Conservation (phyloP, 2,797 vertebrate genomes). For the Delichon dasypus region DNA sequence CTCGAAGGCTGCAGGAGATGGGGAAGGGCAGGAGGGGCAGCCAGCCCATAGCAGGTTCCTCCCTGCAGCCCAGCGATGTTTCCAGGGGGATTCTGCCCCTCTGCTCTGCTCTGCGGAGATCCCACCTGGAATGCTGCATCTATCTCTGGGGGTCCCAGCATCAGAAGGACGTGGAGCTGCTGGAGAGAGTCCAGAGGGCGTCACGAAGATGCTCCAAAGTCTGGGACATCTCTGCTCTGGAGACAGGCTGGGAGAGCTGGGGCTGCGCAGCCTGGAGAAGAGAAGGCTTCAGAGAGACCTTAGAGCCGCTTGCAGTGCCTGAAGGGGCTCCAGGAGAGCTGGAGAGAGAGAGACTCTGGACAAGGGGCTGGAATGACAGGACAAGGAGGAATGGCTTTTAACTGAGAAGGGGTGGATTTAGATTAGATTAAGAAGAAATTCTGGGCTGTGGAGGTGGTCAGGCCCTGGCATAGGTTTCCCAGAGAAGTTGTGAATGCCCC, state of each 20-base stretch:
- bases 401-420: not conserved
- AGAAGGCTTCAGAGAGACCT: not conserved
- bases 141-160: not conserved
- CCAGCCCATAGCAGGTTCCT: not conserved
- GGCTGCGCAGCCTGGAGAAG: not conserved
- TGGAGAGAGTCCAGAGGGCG: not conserved
- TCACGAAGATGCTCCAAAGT: no score
- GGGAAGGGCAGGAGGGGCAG: not conserved
- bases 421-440: not conserved
- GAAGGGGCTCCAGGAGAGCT: not conserved
- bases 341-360: not conserved
- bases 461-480: not conserved
- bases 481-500: not conserved
- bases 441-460: not conserved
- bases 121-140: not conserved
- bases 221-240: not conserved
- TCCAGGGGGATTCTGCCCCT: not conserved
- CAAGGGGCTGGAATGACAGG: not conserved
- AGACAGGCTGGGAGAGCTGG: not conserved
- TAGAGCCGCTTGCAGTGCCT: not conserved
- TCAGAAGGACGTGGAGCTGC: rapidly evolving
- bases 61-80: not conserved
- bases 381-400: not conserved
- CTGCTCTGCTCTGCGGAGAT: not conserved
- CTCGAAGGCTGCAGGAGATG: not conserved